Evolutionary conservation across 2,113 vertebrate genomes (phyloP), one percentile per base, ranked within the genome.

Genomic region (Chaetorhynchus papuensis): DNA sequence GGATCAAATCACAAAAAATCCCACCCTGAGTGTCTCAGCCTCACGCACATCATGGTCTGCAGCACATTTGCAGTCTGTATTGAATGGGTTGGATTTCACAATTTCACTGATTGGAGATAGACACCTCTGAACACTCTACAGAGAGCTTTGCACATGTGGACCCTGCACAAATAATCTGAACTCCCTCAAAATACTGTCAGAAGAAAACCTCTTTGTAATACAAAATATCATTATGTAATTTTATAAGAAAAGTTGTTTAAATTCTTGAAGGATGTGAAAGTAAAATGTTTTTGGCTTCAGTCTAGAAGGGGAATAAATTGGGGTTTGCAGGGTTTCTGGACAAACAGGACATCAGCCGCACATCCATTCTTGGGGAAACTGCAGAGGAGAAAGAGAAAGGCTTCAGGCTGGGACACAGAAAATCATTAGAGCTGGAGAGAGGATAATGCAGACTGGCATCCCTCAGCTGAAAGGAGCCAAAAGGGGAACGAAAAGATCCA

Each of bases 21-120:
- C 60, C 22, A 5, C 54, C 64, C 72, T 52, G 44, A 35, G 42
- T 50, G 63, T 23, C 63, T 60, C 10, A 2, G 52, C 65, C 74
- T 79, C 1, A 0, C 22, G 27, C 30, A 2, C 3, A 31, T 33
- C 2, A 1, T 12, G 22, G 44, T 33, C 8, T 33, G 19, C 19
- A 12, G 4, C 35, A 49, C 35, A 6, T 65, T 31, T 68, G 49
- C 52, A 68, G 65, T 20, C 39, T 50, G 35, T 10, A 21, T 65
- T 54, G 59, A 83, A 70, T 7, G 7, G 53, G 21, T 10, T 61
- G 45, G 59, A 49, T 85, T 91, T 66, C 87, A 77, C 28, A 54
- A n/a, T 49, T 26, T 24, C 49, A 30, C 45, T 72, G 49, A 28
- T 2, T 33, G 13, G 52, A 54, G 18, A 75, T 0, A 91, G 15